Base-by-base conservation (phyloP, 2,797 vertebrate species). In the Arrhamphus sclerolepis region DNA sequence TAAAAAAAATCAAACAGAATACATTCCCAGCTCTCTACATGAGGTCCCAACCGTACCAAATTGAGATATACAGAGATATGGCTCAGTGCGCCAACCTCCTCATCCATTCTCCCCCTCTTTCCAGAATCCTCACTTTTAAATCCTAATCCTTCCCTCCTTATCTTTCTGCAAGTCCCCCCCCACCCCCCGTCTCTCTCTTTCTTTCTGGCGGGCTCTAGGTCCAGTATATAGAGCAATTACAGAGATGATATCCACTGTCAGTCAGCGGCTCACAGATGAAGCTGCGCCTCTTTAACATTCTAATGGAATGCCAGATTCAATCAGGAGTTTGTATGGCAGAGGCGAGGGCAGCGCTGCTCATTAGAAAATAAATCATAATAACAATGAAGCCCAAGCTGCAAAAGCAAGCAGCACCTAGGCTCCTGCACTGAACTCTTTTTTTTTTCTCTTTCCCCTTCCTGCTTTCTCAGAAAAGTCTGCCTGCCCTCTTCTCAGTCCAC, bases 211-310 rank as follows among this genome's bases (percentile, higher is more conserved):
- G 40, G 56, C 81, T 60, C 61, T 66, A 70, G 86, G 79, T 90
- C 64, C 76, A 80, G 84, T 77, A 58, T 81, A 79, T 56, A 26
- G 67, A 83, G 79, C 88, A 93, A 93, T 94, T 93, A 93, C 83
- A 87, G 82, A 91, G 91, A 93, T 93, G 89, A 92, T 91, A 91
- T 91, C 89, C 87, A 85, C 91, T 91, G 91, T 93, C 93, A 92
- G 87, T 93, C 92, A 93, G 82, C 70, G 16, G 88, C 84, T 88
- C 89, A 89, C 85, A 87, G 86, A 90, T 91, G 90, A 92, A 90
- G 85, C 85, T 2, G 64, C 64, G 73, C 85, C 88, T 92, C 85
- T 91, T 90, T 89, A 90, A 89, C 91, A 92, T 93, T 90, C 87
- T 92, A 92, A 93, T 92, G 86, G 80, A 70, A 90, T 34, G 84